Conservation (phyloP, 1,140 invertebrate genomes). For the Drosophila gunungcola region DNA sequence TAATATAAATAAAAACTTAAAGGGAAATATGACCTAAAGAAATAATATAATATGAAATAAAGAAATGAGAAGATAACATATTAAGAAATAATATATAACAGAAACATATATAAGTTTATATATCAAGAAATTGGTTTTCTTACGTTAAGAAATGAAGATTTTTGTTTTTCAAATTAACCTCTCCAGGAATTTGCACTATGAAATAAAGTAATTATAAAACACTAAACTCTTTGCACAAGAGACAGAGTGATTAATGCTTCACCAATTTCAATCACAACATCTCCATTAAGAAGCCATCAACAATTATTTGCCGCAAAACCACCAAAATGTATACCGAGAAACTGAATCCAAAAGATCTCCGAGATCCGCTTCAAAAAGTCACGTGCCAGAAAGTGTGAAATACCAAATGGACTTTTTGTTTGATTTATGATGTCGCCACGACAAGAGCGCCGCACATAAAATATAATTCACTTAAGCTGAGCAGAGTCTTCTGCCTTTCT, state of each 20-base stretch:
- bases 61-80: too few species aligned
- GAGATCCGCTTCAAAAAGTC: constrained; percentile 38
- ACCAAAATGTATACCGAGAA: constrained; percentile 13
- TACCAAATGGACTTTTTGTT: constrained; percentile 47
- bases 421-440: constrained; percentile 49
- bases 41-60: too few species aligned
- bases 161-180: too few species aligned
- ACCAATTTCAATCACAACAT: background rate
- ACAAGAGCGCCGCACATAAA: constrained; percentile 42
- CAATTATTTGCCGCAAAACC: constrained; percentile 13
- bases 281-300: constrained; percentile 40
- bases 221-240: background rate
- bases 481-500: constrained; percentile 9
- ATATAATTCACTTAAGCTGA: constrained; percentile 50
- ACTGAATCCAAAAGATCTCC: constrained; percentile 38
- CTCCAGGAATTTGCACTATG: too few species aligned
- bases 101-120: too few species aligned
- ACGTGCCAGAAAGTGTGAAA: constrained; percentile 53
- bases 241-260: background rate
- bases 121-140: too few species aligned
- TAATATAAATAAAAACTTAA: background rate
- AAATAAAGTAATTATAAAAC: background rate
- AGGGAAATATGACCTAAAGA: background rate
- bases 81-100: too few species aligned
- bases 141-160: too few species aligned